A percentile compares a stretch with the other conserved stretches of the same genome.
Evolutionary conservation across 2,797 vertebrate genomes (phyloP).

Genomic region (Gambusia yucatana): DNA sequence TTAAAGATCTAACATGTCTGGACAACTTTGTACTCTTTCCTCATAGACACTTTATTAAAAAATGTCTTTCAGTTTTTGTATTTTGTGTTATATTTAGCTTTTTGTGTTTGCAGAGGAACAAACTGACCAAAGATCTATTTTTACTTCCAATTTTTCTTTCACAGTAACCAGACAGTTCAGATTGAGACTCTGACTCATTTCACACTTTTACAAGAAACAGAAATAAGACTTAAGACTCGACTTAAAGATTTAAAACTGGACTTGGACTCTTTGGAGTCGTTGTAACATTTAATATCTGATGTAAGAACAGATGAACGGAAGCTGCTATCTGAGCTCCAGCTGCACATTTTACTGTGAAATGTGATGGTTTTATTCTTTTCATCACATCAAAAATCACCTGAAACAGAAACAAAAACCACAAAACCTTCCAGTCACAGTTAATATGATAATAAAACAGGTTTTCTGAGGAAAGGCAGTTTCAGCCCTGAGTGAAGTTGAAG

Average conservation of each 20-base stretch:
- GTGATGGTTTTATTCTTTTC: not conserved
- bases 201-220: not conserved
- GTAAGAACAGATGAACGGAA: not conserved
- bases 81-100: not conserved
- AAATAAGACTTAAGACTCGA: not conserved
- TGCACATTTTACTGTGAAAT: not conserved
- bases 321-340: not conserved
- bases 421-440: not conserved
- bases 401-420: not conserved
- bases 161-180: not conserved
- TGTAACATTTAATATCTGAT: not conserved
- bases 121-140: not conserved
- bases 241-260: not conserved
- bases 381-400: not conserved
- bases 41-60: not conserved
- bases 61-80: not conserved
- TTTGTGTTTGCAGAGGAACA: not conserved
- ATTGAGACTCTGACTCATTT: not conserved
- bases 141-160: not conserved
- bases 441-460: not conserved
- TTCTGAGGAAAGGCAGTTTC: not conserved
- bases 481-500: conserved; percentile 4
- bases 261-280: not conserved
- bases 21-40: not conserved
- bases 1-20: not conserved